Evolutionary conservation across 1,140 invertebrate species (phyloP), one percentile per base, ranked within the genome.

Genomic region (Monomorium pharaonis): DNA sequence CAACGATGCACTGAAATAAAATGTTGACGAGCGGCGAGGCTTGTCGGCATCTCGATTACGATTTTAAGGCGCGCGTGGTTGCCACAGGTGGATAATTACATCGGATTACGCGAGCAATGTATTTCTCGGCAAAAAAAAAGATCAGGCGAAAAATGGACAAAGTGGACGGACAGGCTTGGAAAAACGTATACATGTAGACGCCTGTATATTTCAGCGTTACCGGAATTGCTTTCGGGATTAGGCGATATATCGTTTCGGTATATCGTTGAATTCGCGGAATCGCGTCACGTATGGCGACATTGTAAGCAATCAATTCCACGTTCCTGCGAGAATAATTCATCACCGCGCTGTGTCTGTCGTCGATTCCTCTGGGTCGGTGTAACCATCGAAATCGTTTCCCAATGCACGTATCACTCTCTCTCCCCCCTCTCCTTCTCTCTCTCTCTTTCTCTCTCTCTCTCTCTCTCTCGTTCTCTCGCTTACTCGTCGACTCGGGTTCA

Each of bases 281-380:
- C 78, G 67, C 78, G 21, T 83, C 67, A 83, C 78, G 78, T 58
- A 83, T 37, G 67, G 6, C 37, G 54, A 37, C 65, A 83, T 74
- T 47, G 78, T 83, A 83, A 83, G 78, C 78, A 83, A 83, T 83
- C 78, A 83, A 83, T 83, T 83, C n/a, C 78, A 83, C 78, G 67
- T 83, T 72, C 78, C 78, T 74, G 65, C 51, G 78, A 83, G 78
- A 83, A 74, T 83, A 83, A 83, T 83, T 83, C 78, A 83, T 83
- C 78, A 72, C 49, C 37, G 49, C 44, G 24, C 27, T 18, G 78
- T 83, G 51, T 74, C 78, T 83, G 51, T 83, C 67, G 78, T 60
- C 78, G 51, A 83, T 60, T 60, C 78, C 78, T 83, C 78, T 37
- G 67, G 49, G 24, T 72, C 37, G 67, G 18, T 83, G 78, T 83